A percentile compares a stretch with the other conserved stretches of the same genome.
phyloP scores from a whole-genome alignment of 2,888 invertebrate species.

The Pecten maximus region DNA sequence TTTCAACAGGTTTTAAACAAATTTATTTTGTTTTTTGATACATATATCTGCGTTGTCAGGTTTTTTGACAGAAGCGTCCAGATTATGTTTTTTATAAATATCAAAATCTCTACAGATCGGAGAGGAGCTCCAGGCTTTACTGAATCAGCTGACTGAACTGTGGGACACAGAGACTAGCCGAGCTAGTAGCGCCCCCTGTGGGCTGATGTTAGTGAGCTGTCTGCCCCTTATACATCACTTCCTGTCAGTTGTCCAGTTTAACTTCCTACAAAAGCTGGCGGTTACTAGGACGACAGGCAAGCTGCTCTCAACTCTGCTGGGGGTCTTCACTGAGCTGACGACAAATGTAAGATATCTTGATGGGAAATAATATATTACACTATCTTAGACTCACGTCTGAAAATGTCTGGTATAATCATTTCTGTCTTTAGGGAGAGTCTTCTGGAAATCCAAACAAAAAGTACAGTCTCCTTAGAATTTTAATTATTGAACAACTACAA shows the following conservation, averaged over 20 bases:
- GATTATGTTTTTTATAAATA: no score
- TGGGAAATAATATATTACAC: no score
- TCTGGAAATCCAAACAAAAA: not conserved
- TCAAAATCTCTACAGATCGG: not conserved
- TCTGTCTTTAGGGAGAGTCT: not conserved
- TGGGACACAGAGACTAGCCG: not conserved
- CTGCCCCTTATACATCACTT: conserved; percentile 91
- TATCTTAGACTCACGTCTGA: no score
- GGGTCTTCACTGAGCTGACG: conserved; percentile 92
- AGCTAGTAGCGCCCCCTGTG: conserved; percentile 36
- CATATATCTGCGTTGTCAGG: no score
- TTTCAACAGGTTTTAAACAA: no score
- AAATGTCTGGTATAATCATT: not conserved
- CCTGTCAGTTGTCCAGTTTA: conserved; percentile 89
- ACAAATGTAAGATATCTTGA: conserved; percentile 85
- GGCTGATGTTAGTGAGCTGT: conserved; percentile 51
- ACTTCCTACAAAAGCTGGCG: conserved; percentile 90
- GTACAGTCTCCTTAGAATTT: no score
- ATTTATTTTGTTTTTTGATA: no score
- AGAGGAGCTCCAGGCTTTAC: not conserved
- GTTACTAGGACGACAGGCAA: conserved; percentile 91
- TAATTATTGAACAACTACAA: no score
- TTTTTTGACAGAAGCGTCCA: no score
- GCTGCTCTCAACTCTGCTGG: conserved; percentile 91
- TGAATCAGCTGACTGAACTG: not conserved